Base-by-base conservation (phyloP, 2,113 vertebrate genomes). In the Gallinago media region DNA sequence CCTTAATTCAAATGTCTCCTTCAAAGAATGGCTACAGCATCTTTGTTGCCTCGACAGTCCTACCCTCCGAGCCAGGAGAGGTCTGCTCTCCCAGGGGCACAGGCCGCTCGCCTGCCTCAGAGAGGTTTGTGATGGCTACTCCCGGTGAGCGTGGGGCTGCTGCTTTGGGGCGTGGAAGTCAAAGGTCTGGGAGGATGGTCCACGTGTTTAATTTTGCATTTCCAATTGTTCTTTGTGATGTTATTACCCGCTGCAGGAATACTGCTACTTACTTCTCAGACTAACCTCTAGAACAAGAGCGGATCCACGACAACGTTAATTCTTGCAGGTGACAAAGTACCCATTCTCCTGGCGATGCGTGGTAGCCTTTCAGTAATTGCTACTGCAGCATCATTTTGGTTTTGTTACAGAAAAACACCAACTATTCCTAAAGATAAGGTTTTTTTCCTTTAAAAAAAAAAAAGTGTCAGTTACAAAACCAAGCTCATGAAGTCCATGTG, bases 151-250 rank as follows among this genome's bases (percentile, higher is more conserved):
- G 4, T 52, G 74, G 42, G 91, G 72, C 67, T 85, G 47, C 55
- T 88, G 92, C 91, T 97, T 96, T 96, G 96, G 96, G 90, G 88
- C 55, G 47, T 55, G 63, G 54, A 29, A 89, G 77, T 49, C n/a
- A 36, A 9, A 55, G 52, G 36, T 85, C 38, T 63, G 81, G 67
- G 66, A 82, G 58, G 44, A n/a, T 38, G 40, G 49, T 86, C 56
- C 83, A 19, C 2, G 2, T 23, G 29, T 74, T 88, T 68, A 9
- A 14, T 73, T 83, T 67, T 75, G 63, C 34, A 16, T 66, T 92
- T 74, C 31, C 1, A 0, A n/a, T 7, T 54, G 50, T 44, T 71
- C 71, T 63, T 34, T 61, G 71, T 65, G 76, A 44, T 22, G 61
- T 14, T 4, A 15, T 2, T 58, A 52, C 52, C 63, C 58, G 78